Evolutionary conservation across 2,888 invertebrate genomes (phyloP), one percentile per base, ranked within the genome.

Genomic region (Allophyes oxyacanthae): DNA sequence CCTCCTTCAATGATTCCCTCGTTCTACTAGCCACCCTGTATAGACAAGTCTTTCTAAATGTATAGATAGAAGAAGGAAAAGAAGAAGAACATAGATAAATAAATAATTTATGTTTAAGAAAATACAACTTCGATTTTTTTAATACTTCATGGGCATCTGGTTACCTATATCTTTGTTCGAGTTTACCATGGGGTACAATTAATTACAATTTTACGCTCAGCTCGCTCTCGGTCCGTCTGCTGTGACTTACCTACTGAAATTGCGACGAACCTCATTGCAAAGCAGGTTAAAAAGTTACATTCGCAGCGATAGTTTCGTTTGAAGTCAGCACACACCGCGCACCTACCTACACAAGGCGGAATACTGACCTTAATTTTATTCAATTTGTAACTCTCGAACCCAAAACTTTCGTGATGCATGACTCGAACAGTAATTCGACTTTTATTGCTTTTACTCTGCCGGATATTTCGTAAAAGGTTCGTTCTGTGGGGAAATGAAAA

Each of bases 371-470:
- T 89, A 90, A 91, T 92, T 91, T 91, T 87, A 91, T 92, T 92
- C 91, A 91, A 91, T 92, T 92, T 90, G 89, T 83, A 89, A 90
- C 89, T 90, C 87, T 83, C 82, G 82, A 83, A 87, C 92, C 91
- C 91, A 83, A 92, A 92, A 92, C 89, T 92, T 92, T 86, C 78
- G 84, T 91, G 90, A 92, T 89, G 89, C 87, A 91, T 90, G 89
- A 91, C 85, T 90, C 85, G 80, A 86, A 85, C 88, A 86, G 87
- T 91, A 91, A 92, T 91, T 91, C 86, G 89, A 89, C 86, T 91
- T 92, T 91, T 91, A 92, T 91, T 89, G 87, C 89, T 89, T 88
- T 85, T 81, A 75, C 85, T 83, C 82, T 77, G 77, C 74, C 77
- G 81, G 83, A 84, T 85, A 82, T 86, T 85, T 72, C 69, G 80